A percentile compares a stretch with the other conserved stretches of the same genome.
Evolutionary conservation across 2,797 vertebrate species (phyloP).

Genomic region (Crypturellus tataupa): DNA sequence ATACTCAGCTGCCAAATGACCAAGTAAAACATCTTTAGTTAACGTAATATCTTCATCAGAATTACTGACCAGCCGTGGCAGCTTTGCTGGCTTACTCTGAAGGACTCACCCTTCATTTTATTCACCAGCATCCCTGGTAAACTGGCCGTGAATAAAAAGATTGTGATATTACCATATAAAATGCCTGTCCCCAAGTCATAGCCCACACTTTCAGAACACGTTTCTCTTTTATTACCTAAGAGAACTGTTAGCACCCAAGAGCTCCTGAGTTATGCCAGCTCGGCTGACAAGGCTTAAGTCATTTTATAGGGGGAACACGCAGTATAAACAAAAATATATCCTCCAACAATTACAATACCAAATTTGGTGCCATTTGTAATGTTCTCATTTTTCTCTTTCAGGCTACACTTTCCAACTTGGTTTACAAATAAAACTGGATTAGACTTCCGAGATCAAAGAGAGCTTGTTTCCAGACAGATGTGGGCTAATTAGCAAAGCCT

Average conservation of each 20-base stretch:
- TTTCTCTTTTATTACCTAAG: constrained; percentile 35
- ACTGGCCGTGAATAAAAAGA: constrained; percentile 18
- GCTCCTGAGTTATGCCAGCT: constrained; percentile 26
- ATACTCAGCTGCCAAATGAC: background rate
- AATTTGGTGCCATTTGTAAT: background rate
- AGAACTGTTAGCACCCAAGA: constrained; percentile 27
- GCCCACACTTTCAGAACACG: background rate
- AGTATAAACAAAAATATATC: background rate
- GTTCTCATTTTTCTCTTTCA: constrained; percentile 22
- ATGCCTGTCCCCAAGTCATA: constrained; percentile 18
- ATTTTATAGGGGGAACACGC: constrained; percentile 14
- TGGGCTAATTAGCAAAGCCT: constrained; percentile 33
- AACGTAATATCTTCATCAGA: background rate
- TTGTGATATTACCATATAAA: constrained; percentile 46
- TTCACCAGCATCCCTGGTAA: constrained; percentile 23
- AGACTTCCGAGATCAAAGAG: constrained; percentile 38
- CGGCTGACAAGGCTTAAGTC: constrained; percentile 13
- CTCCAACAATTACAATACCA: constrained; percentile 1
- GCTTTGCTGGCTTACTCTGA: background rate
- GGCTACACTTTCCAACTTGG: constrained; percentile 17
- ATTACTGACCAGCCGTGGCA: background rate
- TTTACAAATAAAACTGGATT: constrained; percentile 42
- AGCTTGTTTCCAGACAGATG: constrained; percentile 43
- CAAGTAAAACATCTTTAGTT: background rate
- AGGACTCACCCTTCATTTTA: constrained; percentile 23